Base-by-base conservation (phyloP, 2,888 invertebrate genomes). In the Macaria notata region DNA sequence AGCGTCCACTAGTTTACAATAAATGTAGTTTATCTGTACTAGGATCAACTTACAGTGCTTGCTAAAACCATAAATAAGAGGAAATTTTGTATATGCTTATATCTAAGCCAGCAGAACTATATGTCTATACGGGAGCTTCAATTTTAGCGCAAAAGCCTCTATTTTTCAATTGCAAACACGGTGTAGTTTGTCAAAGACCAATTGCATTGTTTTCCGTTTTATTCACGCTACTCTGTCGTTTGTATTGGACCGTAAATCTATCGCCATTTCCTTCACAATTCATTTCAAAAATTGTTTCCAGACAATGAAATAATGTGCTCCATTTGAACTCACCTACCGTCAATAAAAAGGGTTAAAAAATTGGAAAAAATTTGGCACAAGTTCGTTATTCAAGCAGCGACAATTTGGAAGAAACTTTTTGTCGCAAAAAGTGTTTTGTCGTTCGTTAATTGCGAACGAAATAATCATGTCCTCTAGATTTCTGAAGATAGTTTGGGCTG, bases 261-360 rank as follows among this genome's bases (percentile, higher is more conserved):
- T 46, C 48, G 44, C 39, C 30, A 56, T 56, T 50, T 38, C 44
- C 39, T 39, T 9, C 42, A 9, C 48, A n/a, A 53, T 42, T 49
- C 42, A 36, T 53, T n/a, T 30, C 49, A 49, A 47, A 50, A 58
- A 58, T 49, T 50, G 41, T 50, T 36, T 44, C 48, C 56, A 44
- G 55, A 59, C 59, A 62, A 56, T 58, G 49, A 57, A 56, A 61
- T 57, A 54, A 63, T 53, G 46, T 52, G 53, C 38, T 48, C 62
- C 56, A 63, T 59, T 60, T 62, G 52, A 39, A 30, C 50, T 45
- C 60, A 52, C 53, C 55, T 57, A 49, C 59, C 43, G 55, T 57
- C 65, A 57, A 62, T 64, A 62, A 55, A 60, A 53, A 52, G 9
- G 46, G 57, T 53, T 53, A 47, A 41, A 62, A 61, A 56, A 61